Conservation (phyloP, 2,113 vertebrate genomes). For the Hassar affinis region DNA sequence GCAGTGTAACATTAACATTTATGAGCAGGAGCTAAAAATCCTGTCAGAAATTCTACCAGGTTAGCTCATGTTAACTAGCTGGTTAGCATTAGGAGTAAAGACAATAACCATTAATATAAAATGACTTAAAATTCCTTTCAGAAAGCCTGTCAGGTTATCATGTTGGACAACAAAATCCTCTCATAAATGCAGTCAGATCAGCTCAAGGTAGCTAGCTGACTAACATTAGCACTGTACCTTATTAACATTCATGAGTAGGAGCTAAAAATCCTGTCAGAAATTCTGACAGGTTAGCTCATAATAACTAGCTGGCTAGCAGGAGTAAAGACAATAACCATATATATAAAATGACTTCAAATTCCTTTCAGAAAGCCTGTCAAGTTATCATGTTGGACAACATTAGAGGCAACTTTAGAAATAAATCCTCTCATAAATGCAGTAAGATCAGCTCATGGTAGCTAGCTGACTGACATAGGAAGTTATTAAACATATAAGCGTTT, state of each 20-base stretch:
- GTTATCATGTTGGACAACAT: no score
- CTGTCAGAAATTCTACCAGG: background rate
- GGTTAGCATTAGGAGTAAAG: background rate
- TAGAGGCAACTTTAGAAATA: no score
- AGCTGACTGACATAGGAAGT: background rate
- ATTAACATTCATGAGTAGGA: background rate
- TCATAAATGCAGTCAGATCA: background rate
- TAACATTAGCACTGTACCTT: background rate
- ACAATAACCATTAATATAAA: background rate
- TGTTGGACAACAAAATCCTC: background rate
- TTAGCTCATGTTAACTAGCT: background rate
- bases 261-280: background rate
- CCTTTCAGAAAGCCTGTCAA: no score
- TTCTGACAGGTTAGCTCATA: background rate
- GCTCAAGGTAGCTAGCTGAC: background rate
- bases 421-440: background rate
- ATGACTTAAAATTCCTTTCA: background rate
- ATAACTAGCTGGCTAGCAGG: background rate
- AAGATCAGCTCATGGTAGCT: background rate
- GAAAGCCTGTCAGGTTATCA: no score
- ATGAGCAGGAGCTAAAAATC: background rate
- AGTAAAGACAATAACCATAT: background rate
- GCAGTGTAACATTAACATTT: background rate
- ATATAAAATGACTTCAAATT: background rate
- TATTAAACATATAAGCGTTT: background rate